These are phyloP conservation scores for Drosophila cardini DNA, from an alignment of 1,140 invertebrate genomes.

Conservation along the genomic window DNA sequence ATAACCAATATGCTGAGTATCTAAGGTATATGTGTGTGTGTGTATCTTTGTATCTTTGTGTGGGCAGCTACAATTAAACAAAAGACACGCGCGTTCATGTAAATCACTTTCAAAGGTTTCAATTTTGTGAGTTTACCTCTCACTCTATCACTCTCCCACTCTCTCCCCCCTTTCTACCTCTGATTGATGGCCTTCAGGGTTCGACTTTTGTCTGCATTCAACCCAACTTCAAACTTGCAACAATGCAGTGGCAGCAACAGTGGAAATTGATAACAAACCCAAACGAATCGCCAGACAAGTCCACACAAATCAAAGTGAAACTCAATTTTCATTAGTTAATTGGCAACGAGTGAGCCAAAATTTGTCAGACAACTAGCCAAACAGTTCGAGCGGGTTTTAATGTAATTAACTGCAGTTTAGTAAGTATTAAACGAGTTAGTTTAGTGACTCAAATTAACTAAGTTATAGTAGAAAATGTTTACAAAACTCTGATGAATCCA, in stretches of 20 bases:
- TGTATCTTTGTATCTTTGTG: constrained; percentile 55
- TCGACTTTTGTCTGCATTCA: constrained; percentile 51
- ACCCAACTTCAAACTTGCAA: constrained; percentile 26
- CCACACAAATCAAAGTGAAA: constrained; percentile 22
- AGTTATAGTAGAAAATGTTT: no score
- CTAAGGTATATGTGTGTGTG: constrained; percentile 34
- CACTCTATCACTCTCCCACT: not conserved
- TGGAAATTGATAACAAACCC: constrained; percentile 62
- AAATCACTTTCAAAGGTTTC: constrained; percentile 74
- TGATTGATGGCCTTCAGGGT: constrained; percentile 72
- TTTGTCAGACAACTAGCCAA: constrained; percentile 2
- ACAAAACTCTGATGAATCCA: no score
- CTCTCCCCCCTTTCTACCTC: constrained; percentile 2
- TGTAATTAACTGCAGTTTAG: not conserved
- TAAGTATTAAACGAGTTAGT: not conserved
- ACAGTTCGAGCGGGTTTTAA: not conserved
- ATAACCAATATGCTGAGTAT: constrained; percentile 53
- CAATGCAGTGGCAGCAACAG: constrained; percentile 48
- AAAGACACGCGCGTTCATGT: constrained; percentile 79
- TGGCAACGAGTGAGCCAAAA: constrained; percentile 53
- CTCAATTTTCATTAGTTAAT: constrained; percentile 74
- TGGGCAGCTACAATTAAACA: constrained; percentile 81
- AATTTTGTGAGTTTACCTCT: constrained; percentile 11
- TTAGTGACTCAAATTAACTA: not conserved
- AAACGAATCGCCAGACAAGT: constrained; percentile 17